Percentiles rank a stretch among this genome's conserved stretches.
Evolutionary conservation across 2,113 vertebrate species (phyloP).

Genomic region (Alosa alosa): DNA sequence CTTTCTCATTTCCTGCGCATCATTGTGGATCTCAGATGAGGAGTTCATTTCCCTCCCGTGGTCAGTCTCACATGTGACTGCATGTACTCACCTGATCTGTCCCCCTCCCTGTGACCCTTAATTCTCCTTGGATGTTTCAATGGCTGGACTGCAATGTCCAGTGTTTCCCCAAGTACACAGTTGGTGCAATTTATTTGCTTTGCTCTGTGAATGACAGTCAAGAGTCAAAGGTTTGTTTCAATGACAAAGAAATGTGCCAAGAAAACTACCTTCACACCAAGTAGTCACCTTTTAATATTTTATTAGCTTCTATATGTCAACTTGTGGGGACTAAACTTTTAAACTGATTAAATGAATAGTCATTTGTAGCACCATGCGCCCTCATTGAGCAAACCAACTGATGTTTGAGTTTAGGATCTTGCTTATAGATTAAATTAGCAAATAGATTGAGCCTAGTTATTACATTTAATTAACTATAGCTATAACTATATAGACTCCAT

Average conservation of each 20-base stretch:
- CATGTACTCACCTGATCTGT: neutral
- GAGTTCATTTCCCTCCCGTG: neutral
- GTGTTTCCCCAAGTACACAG: neutral
- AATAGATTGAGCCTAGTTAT: no score
- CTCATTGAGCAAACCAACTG: no score
- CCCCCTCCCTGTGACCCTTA: no score
- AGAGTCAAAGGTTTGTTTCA: neutral
- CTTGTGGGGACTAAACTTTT: no score
- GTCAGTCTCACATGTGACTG: neutral
- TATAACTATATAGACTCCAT: no score
- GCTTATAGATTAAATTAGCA: no score
- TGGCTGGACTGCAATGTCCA: no score
- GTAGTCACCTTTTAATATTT: neutral
- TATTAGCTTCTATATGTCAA: neutral
- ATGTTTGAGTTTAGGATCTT: no score
- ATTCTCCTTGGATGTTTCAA: no score
- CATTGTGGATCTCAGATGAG: neutral
- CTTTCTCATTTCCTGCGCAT: constrained; percentile 11
- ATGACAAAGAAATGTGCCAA: neutral
- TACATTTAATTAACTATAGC: no score
- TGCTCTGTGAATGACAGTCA: neutral
- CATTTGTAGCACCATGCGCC: no score
- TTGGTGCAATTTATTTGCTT: neutral
- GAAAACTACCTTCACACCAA: neutral
- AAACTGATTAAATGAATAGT: no score